Percentiles rank a stretch among this genome's conserved stretches.
Evolutionary conservation across 2,888 invertebrate species (phyloP).

Genomic region (Amphiduros pacificus): DNA sequence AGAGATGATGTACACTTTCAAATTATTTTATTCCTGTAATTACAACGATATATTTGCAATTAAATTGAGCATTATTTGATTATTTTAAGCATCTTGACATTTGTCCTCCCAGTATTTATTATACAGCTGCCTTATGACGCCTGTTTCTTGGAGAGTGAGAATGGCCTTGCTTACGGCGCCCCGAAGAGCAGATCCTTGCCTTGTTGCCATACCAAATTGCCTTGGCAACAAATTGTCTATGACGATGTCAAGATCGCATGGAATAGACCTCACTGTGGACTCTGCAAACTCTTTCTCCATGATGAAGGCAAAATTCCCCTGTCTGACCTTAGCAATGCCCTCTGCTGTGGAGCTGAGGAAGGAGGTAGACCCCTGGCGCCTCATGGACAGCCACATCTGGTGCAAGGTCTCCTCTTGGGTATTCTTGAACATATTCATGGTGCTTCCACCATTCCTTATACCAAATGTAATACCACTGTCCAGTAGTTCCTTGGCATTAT

Average conservation of each 20-base stretch:
- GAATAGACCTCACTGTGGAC: not conserved
- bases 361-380: too few relatives aligned
- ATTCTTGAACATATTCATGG: not conserved
- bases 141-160: not conserved
- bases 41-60: too few relatives aligned
- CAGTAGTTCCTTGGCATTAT: not conserved
- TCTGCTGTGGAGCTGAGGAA: not conserved
- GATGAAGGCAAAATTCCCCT: not conserved
- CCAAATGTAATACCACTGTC: not conserved
- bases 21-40: too few relatives aligned
- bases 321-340: not conserved
- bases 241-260: not conserved
- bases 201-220: not conserved
- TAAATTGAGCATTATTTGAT: too few relatives aligned
- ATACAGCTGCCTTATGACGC: not conserved
- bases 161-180: not conserved
- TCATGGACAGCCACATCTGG: not conserved
- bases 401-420: not conserved
- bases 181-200: not conserved
- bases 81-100: not conserved
- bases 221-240: not conserved
- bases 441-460: not conserved
- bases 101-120: not conserved
- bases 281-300: not conserved
- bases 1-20: too few relatives aligned